Evolutionary conservation across 2,113 vertebrate genomes (phyloP).

Genomic region (Marcusenius ussheri): DNA sequence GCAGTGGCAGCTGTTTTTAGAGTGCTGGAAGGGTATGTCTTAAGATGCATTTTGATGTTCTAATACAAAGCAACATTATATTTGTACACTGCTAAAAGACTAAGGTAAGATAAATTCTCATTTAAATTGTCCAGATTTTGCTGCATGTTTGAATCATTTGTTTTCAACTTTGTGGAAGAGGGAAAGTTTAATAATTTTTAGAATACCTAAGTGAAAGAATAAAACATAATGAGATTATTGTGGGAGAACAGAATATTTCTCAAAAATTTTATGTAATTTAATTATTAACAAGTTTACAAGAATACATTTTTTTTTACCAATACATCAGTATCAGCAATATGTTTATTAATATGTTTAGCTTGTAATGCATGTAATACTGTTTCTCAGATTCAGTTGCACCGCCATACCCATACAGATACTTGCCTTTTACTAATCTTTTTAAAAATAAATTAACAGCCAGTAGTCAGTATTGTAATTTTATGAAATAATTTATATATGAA

Average conservation of each 20-base stretch:
- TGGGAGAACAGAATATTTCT: not conserved
- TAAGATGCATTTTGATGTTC: not conserved
- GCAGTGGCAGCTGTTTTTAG: not conserved
- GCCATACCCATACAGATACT: not conserved
- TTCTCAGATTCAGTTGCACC: not conserved
- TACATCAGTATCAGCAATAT: not conserved
- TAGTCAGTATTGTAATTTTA: not conserved
- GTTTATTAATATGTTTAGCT: not conserved
- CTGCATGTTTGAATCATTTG: not conserved
- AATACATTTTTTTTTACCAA: not conserved
- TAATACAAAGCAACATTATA: not conserved
- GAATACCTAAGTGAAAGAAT: not conserved
- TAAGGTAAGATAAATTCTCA: conserved; percentile 2
- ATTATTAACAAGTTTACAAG: not conserved
- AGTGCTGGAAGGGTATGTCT: not conserved
- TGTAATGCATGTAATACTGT: not conserved
- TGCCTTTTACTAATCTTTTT: not conserved
- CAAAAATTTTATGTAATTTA: not conserved
- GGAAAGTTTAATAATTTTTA: not conserved
- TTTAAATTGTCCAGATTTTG: not conserved
- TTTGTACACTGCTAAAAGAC: not conserved
- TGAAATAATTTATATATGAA: not conserved
- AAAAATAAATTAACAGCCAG: not conserved
- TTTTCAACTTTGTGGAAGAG: conserved; percentile 1
- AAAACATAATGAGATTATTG: not conserved